Evolutionary conservation across 2,888 invertebrate genomes (phyloP).

Genomic region (Gastracanthus pulcherrimus): DNA sequence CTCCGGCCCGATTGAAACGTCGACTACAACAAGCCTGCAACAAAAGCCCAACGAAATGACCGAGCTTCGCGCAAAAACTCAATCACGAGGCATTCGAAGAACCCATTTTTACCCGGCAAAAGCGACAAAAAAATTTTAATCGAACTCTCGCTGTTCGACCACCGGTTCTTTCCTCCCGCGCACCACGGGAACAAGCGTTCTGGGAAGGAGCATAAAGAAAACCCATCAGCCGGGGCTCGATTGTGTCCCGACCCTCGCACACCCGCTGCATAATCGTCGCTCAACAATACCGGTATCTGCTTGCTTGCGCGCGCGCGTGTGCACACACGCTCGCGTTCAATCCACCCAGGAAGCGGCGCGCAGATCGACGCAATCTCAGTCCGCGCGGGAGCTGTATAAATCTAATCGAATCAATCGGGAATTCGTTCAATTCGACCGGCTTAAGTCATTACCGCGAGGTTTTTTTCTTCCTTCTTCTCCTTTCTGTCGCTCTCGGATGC

Average conservation of each 20-base stretch:
- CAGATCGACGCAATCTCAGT: background rate
- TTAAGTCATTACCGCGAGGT: background rate
- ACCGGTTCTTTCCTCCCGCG: background rate
- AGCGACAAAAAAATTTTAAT: slow-evolving; percentile 32
- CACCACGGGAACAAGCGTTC: background rate
- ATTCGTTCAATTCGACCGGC: slow-evolving; percentile 1
- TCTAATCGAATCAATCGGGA: slow-evolving; percentile 36
- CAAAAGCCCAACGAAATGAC: background rate
- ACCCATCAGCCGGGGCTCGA: slow-evolving; percentile 28
- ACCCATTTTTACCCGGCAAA: slow-evolving; percentile 3
- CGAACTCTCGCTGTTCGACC: slow-evolving; percentile 1
- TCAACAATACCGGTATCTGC: background rate
- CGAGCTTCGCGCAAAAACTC: slow-evolving; percentile 15
- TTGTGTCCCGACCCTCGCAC: slow-evolving; percentile 14
- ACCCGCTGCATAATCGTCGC: background rate
- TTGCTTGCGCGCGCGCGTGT: background rate
- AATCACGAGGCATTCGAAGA: slow-evolving; percentile 27
- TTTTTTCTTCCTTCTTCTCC: background rate
- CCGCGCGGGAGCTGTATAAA: background rate
- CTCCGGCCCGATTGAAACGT: background rate
- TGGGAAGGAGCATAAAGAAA: slow-evolving; percentile 40
- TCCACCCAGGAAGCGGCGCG: background rate
- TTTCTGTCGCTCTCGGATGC: background rate
- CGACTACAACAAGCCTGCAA: no score
- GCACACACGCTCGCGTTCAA: background rate